These are phyloP conservation scores for Drosophila meridionalis DNA, from an alignment of 2,888 invertebrate species.

Conservation along the genomic window DNA sequence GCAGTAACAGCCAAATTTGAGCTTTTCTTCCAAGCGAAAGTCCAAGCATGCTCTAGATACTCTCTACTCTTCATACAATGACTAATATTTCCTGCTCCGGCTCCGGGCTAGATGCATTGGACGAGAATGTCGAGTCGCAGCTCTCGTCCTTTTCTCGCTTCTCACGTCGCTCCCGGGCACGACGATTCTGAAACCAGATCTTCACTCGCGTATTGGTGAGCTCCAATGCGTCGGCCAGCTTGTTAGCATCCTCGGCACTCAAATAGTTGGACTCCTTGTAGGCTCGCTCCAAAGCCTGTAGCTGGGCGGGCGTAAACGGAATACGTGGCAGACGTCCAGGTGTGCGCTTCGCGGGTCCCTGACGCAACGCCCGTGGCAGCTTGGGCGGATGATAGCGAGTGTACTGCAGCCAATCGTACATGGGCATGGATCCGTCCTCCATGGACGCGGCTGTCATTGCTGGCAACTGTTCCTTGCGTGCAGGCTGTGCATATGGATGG, in stretches of 20 bases:
- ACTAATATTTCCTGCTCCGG: constrained; percentile 73
- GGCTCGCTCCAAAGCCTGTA: constrained; percentile 88
- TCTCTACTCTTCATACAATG: constrained; percentile 41
- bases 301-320: constrained; percentile 89
- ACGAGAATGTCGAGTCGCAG: constrained; percentile 83
- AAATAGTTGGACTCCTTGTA: constrained; percentile 89
- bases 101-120: constrained; percentile 83
- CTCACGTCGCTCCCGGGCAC: constrained; percentile 91
- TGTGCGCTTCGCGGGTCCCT: constrained; percentile 86
- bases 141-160: constrained; percentile 84
- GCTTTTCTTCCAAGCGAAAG: not conserved
- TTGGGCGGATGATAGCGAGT: constrained; percentile 90
- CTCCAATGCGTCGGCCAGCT: constrained; percentile 87
- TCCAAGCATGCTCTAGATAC: not conserved
- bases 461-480: constrained; percentile 20
- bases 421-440: constrained; percentile 68
- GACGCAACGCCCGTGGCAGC: constrained; percentile 86
- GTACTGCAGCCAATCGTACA: constrained; percentile 88
- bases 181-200: constrained; percentile 93
- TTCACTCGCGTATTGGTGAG: constrained; percentile 89
- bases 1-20: constrained; percentile 22
- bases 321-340: constrained; percentile 88
- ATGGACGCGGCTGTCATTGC: constrained; percentile 15
- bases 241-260: constrained; percentile 88
- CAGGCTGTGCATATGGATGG: constrained; percentile 61